These are phyloP conservation scores for Sebastes oblongus DNA, from an alignment of 2,797 vertebrate genomes.

Conservation along the genomic window DNA sequence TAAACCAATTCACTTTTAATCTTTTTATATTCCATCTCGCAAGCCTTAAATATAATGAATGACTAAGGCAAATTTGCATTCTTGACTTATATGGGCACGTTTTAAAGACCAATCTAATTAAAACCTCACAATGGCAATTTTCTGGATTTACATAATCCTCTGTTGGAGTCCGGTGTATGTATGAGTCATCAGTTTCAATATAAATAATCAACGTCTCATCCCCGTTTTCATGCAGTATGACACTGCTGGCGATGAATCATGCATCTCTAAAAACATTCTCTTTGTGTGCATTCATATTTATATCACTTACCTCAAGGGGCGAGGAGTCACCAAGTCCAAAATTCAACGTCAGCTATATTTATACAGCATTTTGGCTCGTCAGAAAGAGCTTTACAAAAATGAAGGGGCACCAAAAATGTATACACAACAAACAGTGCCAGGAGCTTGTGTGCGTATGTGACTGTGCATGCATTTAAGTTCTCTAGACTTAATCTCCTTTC, in stretches of 20 bases:
- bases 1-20: slow-evolving; percentile 17
- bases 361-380: neutral
- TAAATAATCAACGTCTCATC: slow-evolving; percentile 18
- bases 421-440: slow-evolving; percentile 3
- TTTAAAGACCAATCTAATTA: slow-evolving; percentile 38
- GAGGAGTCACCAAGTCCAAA: neutral
- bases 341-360: slow-evolving; percentile 25
- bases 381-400: slow-evolving; percentile 11
- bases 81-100: slow-evolving; percentile 10
- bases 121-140: slow-evolving; percentile 14
- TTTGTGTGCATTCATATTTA: slow-evolving; percentile 19
- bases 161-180: slow-evolving; percentile 4
- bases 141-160: slow-evolving; percentile 43
- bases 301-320: slow-evolving; percentile 20
- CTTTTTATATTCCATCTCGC: slow-evolving; percentile 15
- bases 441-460: slow-evolving; percentile 10
- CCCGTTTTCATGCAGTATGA: slow-evolving; percentile 10
- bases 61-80: neutral
- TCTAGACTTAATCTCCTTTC: slow-evolving; percentile 34
- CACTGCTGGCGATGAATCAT: slow-evolving; percentile 10
- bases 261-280: neutral
- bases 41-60: slow-evolving; percentile 5
- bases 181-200: slow-evolving; percentile 46
- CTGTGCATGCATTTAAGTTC: slow-evolving; percentile 25
- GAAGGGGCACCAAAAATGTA: neutral